Percentiles rank a stretch among this genome's conserved stretches.
phyloP scores from a whole-genome alignment of 2,113 vertebrate genomes.

The Nibea albiflora region DNA sequence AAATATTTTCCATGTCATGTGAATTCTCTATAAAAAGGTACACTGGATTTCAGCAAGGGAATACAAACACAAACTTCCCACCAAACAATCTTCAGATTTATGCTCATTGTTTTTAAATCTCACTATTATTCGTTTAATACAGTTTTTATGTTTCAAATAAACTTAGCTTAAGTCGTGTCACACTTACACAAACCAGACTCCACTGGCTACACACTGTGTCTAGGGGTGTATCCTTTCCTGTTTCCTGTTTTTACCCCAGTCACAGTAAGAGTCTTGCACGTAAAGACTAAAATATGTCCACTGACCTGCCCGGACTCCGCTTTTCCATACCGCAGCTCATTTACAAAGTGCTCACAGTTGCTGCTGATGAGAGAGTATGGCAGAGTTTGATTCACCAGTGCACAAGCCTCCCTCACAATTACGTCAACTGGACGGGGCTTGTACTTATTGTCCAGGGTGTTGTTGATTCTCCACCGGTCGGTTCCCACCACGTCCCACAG shows the following conservation, averaged over 20 bases:
- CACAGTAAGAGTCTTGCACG: neutral
- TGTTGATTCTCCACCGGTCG: conserved; percentile 79
- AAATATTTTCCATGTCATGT: too few species aligned
- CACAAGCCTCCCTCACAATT: conserved; percentile 77
- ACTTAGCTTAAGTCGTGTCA: neutral
- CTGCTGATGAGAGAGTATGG: conserved; percentile 67
- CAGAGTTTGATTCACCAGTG: conserved; percentile 62
- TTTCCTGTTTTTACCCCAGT: neutral
- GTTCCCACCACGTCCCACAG: conserved; percentile 78
- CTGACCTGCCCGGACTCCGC: conserved; percentile 86
- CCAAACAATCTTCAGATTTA: neutral
- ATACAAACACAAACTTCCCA: neutral
- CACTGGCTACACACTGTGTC: neutral
- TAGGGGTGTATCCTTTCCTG: too few species aligned
- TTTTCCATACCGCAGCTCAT: conserved; percentile 84
- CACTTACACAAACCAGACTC: neutral
- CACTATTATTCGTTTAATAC: too few species aligned
- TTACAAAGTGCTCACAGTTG: conserved; percentile 89
- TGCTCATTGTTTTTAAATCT: neutral
- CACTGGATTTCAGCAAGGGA: too few species aligned
- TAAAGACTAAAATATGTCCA: neutral
- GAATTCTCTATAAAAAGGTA: too few species aligned
- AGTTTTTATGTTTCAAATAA: neutral
- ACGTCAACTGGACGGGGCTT: conserved; percentile 31
- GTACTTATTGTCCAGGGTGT: conserved; percentile 78